Percentiles rank a stretch among this genome's conserved stretches.
phyloP scores from a whole-genome alignment of 2,888 invertebrate species.

The Hololepta plana region DNA sequence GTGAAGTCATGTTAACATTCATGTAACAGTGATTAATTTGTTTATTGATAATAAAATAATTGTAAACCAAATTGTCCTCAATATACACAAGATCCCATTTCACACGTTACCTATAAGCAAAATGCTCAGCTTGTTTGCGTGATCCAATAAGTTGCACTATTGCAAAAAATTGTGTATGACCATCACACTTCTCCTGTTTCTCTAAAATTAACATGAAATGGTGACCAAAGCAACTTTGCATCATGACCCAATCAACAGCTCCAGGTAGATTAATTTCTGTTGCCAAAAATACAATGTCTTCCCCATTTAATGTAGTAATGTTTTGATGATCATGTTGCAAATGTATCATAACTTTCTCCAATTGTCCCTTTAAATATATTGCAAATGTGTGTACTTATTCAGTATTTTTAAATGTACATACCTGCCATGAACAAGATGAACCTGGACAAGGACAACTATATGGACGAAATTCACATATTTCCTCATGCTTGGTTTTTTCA shows the following conservation, averaged over 20 bases:
- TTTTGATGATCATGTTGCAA: slow-evolving; percentile 94
- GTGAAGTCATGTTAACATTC: slow-evolving; percentile 3
- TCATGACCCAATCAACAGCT: slow-evolving; percentile 99
- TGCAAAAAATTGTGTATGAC: slow-evolving; percentile 91
- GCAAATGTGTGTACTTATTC: neutral
- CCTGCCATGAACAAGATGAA: slow-evolving; percentile 96
- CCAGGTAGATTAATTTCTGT: slow-evolving; percentile 99
- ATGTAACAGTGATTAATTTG: too few species aligned
- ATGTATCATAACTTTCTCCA: slow-evolving; percentile 98
- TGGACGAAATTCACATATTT: slow-evolving; percentile 94
- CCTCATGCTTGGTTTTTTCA: slow-evolving; percentile 98
- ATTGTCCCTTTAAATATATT: slow-evolving; percentile 40
- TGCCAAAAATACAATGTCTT: slow-evolving; percentile 98
- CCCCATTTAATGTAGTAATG: slow-evolving; percentile 93
- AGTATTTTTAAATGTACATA: slow-evolving; percentile 8
- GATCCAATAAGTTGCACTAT: slow-evolving; percentile 98
- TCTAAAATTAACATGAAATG: slow-evolving; percentile 99
- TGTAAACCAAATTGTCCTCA: too few species aligned
- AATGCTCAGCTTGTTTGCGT: slow-evolving; percentile 96
- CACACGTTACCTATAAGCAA: slow-evolving; percentile 65
- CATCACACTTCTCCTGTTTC: slow-evolving; percentile 95
- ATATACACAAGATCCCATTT: neutral
- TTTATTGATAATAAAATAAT: too few species aligned
- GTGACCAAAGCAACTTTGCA: slow-evolving; percentile 99
- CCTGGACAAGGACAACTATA: slow-evolving; percentile 99